phyloP scores from a whole-genome alignment of 2,888 invertebrate species.

The Sinohyriopsis cumingii region DNA sequence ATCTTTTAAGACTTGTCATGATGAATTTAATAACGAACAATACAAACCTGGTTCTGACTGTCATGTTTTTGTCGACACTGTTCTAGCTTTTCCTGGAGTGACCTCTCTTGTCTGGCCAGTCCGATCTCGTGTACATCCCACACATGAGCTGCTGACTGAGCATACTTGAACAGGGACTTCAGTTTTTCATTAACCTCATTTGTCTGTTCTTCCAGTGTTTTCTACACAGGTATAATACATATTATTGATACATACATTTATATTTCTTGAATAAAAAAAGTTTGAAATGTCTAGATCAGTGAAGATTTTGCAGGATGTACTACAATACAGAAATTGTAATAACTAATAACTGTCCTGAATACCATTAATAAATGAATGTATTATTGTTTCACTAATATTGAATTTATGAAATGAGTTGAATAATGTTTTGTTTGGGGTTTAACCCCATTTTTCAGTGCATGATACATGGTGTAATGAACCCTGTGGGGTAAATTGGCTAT shows the following conservation, averaged over 20 bases:
- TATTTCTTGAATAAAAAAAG: background rate
- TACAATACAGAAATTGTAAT: background rate
- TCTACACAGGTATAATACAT: slow-evolving; percentile 43
- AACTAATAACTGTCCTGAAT: background rate
- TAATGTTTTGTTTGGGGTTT: too few relatives aligned
- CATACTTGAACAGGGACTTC: slow-evolving; percentile 67
- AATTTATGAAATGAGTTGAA: too few relatives aligned
- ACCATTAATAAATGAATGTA: too few relatives aligned
- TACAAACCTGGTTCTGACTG: slow-evolving; percentile 65
- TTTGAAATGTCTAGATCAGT: too few relatives aligned
- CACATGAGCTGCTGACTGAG: slow-evolving; percentile 68
- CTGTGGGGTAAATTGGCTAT: too few relatives aligned
- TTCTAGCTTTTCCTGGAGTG: slow-evolving; percentile 69
- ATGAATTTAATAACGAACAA: too few relatives aligned
- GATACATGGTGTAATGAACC: too few relatives aligned
- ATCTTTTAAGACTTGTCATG: too few relatives aligned
- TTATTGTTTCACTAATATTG: too few relatives aligned
- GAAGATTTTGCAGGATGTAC: background rate
- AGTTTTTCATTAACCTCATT: slow-evolving; percentile 53
- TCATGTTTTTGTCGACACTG: slow-evolving; percentile 67
- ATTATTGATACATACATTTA: too few relatives aligned
- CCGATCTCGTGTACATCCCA: slow-evolving; percentile 72
- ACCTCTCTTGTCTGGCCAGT: slow-evolving; percentile 67
- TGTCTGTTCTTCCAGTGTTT: slow-evolving; percentile 62
- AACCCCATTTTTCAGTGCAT: too few relatives aligned